A percentile compares a stretch with the other conserved stretches of the same genome.
Evolutionary conservation across 2,888 invertebrate species (phyloP).

Genomic region (Ypsolopha scabrella): DNA sequence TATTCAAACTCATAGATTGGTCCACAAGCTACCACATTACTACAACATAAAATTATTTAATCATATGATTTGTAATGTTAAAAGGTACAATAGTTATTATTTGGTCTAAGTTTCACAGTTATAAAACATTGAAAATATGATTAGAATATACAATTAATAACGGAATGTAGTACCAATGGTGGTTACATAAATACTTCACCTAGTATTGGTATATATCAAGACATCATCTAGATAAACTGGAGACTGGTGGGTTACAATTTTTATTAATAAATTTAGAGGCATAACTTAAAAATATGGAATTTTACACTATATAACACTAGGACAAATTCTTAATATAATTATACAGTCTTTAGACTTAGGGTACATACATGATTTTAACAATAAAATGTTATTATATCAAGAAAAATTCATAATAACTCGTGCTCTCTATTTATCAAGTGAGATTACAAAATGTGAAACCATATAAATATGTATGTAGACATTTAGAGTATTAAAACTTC

Average conservation of each 20-base stretch:
- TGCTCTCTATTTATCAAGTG: slow-evolving; percentile 63
- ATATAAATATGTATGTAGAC: slow-evolving; percentile 43
- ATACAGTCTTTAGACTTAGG: slow-evolving; percentile 70
- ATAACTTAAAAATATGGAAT: slow-evolving; percentile 48
- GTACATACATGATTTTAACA: slow-evolving; percentile 55
- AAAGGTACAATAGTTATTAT: slow-evolving; percentile 71
- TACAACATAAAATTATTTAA: slow-evolving; percentile 44
- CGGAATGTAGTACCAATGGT: slow-evolving; percentile 66
- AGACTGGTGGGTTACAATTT: slow-evolving; percentile 68
- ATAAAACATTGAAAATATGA: slow-evolving; percentile 51
- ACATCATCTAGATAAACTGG: slow-evolving; percentile 62
- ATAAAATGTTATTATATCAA: slow-evolving; percentile 20
- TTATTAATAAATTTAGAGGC: slow-evolving; percentile 48
- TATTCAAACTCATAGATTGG: slow-evolving; percentile 54
- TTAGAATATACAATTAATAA: slow-evolving; percentile 61
- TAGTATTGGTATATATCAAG: slow-evolving; percentile 53
- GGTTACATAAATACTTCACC: slow-evolving; percentile 31
- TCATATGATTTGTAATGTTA: slow-evolving; percentile 47
- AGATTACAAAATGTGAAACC: slow-evolving; percentile 53
- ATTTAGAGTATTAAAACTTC: slow-evolving; percentile 47
- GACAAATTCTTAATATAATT: slow-evolving; percentile 54
- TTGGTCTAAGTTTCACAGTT: slow-evolving; percentile 68
- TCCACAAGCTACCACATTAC: slow-evolving; percentile 65
- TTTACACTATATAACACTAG: slow-evolving; percentile 65
- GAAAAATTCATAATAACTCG: slow-evolving; percentile 53